A percentile compares a stretch with the other conserved stretches of the same genome.
These are phyloP conservation scores for Amiota communis DNA, from an alignment of 2,888 invertebrate species.

Conservation along the genomic window DNA sequence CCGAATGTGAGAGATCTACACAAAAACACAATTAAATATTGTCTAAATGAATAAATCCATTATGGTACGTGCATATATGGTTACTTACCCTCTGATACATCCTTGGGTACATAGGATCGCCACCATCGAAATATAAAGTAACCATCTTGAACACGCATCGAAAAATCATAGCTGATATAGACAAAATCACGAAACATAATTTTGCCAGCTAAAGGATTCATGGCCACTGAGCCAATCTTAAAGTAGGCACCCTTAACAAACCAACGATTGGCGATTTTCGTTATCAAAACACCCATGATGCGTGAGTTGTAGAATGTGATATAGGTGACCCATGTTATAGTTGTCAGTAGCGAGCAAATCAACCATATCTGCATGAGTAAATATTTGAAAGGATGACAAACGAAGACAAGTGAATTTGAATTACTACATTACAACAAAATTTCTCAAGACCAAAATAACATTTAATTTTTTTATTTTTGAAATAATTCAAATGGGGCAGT, in stretches of 20 bases:
- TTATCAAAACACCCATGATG: slow-evolving; percentile 90
- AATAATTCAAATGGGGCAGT: slow-evolving; percentile 45
- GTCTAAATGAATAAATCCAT: neutral
- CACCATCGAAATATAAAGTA: slow-evolving; percentile 99
- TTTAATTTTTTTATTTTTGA: neutral
- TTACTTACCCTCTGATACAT: slow-evolving; percentile 89
- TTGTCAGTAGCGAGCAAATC: slow-evolving; percentile 85
- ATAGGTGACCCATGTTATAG: slow-evolving; percentile 93
- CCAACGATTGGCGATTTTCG: slow-evolving; percentile 90
- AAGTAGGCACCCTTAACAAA: slow-evolving; percentile 89
- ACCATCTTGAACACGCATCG: slow-evolving; percentile 94
- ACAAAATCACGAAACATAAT: slow-evolving; percentile 98
- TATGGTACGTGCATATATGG: neutral
- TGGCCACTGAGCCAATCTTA: slow-evolving; percentile 93
- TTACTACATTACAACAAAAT: slow-evolving; percentile 2
- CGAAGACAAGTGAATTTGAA: no score
- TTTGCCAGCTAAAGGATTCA: slow-evolving; percentile 97
- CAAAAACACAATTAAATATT: slow-evolving; percentile 49
- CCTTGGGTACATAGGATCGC: slow-evolving; percentile 95
- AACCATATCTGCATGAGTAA: slow-evolving; percentile 76
- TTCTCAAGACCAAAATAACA: neutral
- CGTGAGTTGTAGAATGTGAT: slow-evolving; percentile 96
- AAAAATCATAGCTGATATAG: slow-evolving; percentile 94
- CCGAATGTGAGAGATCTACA: slow-evolving; percentile 94
- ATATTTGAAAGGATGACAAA: no score